phyloP scores from a whole-genome alignment of 1,140 invertebrate genomes.

The Ephestia elutella region DNA sequence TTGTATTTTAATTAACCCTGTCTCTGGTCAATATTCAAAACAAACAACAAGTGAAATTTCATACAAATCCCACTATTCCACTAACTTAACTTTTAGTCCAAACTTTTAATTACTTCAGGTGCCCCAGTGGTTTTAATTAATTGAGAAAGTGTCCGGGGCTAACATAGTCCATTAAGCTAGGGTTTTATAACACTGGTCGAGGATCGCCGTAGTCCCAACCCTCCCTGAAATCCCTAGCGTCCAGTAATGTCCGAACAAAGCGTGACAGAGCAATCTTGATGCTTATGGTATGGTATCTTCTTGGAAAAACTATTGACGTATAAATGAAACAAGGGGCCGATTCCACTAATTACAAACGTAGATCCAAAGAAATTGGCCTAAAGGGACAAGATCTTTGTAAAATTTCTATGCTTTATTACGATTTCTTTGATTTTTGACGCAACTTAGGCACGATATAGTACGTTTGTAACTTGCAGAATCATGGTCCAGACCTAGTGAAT shows the following conservation, averaged over 20 bases:
- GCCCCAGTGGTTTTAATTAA: constrained; percentile 42
- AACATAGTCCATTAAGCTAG: constrained; percentile 57
- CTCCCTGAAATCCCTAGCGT: constrained; percentile 56
- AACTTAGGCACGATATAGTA: too few relatives aligned
- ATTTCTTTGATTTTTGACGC: too few relatives aligned
- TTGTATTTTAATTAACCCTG: too few relatives aligned
- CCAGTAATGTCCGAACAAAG: constrained; percentile 26
- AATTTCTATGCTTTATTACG: too few relatives aligned
- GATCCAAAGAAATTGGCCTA: too few relatives aligned
- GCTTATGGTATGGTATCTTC: neutral
- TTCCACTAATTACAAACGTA: too few relatives aligned
- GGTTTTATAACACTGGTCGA: constrained; percentile 41
- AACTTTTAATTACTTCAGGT: constrained; percentile 15
- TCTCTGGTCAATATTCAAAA: neutral
- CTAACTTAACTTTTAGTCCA: neutral
- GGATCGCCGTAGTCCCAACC: constrained; percentile 46
- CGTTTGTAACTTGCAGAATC: too few relatives aligned
- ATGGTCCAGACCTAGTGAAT: too few relatives aligned
- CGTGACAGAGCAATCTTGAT: neutral
- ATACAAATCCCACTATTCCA: neutral
- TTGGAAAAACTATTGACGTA: too few relatives aligned
- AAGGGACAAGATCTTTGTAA: too few relatives aligned
- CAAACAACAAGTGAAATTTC: neutral
- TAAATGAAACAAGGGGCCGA: too few relatives aligned
- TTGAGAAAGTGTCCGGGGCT: constrained; percentile 41